Conservation (phyloP, 1,140 invertebrate genomes). For the Lethrus apterus region DNA sequence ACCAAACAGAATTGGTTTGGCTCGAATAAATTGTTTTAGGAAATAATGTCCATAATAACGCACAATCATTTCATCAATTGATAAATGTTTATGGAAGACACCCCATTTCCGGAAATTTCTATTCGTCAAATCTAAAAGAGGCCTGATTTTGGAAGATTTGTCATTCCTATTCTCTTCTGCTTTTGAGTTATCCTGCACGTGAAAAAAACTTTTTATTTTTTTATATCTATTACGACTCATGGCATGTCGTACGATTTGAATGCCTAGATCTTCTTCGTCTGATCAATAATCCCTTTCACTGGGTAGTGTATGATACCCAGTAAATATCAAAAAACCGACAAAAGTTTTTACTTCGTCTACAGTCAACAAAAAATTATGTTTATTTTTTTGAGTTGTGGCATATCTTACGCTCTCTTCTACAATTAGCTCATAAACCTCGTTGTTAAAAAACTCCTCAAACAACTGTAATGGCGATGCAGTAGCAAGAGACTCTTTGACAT, state of each 20-base stretch:
- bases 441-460: too few relatives aligned
- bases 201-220: constrained; percentile 21
- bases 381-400: too few relatives aligned
- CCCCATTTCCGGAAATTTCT: constrained; percentile 26
- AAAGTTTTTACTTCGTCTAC: too few relatives aligned
- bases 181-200: constrained; percentile 30
- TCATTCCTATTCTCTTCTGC: constrained; percentile 27
- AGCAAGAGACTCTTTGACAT: too few relatives aligned
- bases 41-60: constrained; percentile 14
- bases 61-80: constrained; percentile 16
- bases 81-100: constrained; percentile 22
- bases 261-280: too few relatives aligned
- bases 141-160: constrained; percentile 34
- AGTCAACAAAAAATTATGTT: too few relatives aligned
- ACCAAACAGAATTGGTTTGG: constrained; percentile 17
- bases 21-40: constrained; percentile 17
- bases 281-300: too few relatives aligned
- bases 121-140: constrained; percentile 30
- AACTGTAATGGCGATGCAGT: too few relatives aligned
- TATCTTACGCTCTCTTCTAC: too few relatives aligned
- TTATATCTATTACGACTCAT: constrained; percentile 16
- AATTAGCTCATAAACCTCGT: too few relatives aligned
- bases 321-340: too few relatives aligned
- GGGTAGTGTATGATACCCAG: too few relatives aligned
- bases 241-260: constrained; percentile 12